Evolutionary conservation across 2,888 invertebrate species (phyloP).

Genomic region (Aphidius colemani): DNA sequence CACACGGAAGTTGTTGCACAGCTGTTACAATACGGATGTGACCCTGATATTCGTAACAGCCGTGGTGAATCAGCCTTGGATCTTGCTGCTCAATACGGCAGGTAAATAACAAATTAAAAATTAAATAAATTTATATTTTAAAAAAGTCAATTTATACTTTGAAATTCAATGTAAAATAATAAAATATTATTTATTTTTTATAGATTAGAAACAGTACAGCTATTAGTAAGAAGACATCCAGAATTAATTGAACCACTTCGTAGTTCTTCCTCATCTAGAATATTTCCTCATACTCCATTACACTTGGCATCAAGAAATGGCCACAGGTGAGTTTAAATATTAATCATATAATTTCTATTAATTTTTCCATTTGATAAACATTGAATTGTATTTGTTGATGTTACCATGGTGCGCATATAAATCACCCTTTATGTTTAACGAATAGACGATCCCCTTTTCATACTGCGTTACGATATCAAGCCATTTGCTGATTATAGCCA

Average conservation of each 20-base stretch:
- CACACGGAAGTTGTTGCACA: constrained; percentile 83
- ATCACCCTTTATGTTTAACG: too few relatives aligned
- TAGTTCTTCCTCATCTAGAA: constrained; percentile 60
- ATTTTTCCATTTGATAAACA: neutral
- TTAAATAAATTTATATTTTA: neutral
- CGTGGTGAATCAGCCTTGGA: constrained; percentile 92
- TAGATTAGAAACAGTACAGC: constrained; percentile 85
- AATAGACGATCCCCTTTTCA: constrained; percentile 35
- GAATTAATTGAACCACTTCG: constrained; percentile 78
- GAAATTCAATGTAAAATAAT: constrained; percentile 2
- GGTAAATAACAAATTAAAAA: constrained; percentile 61
- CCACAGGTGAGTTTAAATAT: constrained; percentile 72
- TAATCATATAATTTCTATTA: neutral
- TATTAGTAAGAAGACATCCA: constrained; percentile 82
- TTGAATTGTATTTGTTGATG: constrained; percentile 5
- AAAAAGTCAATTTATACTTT: constrained; percentile 1
- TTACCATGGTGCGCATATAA: too few relatives aligned
- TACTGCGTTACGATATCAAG: constrained; percentile 43
- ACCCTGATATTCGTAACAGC: constrained; percentile 84
- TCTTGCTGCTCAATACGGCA: constrained; percentile 90
- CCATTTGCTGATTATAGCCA: constrained; percentile 47
- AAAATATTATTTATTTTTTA: constrained; percentile 27
- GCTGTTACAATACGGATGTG: constrained; percentile 82
- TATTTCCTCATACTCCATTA: constrained; percentile 82
- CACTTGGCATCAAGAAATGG: constrained; percentile 94